phyloP scores from a whole-genome alignment of 1,140 invertebrate genomes.

The Neodiprion fabricii region DNA sequence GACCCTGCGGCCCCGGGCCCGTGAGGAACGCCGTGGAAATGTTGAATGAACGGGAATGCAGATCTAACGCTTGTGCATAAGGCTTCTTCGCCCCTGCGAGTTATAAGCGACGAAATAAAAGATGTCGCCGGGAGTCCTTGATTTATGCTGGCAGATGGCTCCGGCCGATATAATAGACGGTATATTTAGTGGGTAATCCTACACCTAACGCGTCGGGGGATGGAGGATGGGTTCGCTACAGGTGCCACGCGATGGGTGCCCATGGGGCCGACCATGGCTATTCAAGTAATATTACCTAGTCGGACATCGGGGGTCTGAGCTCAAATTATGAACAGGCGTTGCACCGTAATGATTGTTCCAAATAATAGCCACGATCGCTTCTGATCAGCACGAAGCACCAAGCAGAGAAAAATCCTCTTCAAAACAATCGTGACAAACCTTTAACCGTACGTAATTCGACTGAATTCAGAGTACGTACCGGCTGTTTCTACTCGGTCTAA shows the following conservation, averaged over 20 bases:
- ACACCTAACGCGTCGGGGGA: not conserved
- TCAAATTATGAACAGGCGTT: too few species aligned
- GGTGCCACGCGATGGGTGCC: not conserved
- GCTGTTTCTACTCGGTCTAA: too few species aligned
- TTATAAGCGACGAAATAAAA: conserved; percentile 6
- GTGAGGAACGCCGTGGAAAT: not conserved
- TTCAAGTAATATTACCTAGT: not conserved
- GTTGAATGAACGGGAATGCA: conserved; percentile 3
- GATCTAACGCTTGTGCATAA: conserved; percentile 2
- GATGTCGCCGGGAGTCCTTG: conserved; percentile 1
- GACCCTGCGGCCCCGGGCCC: not conserved
- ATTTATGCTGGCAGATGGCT: conserved; percentile 5
- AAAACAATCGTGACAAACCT: not conserved
- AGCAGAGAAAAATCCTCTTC: too few species aligned
- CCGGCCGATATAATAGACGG: not conserved
- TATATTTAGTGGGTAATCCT: conserved; percentile 7
- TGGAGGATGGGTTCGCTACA: not conserved
- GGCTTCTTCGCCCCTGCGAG: not conserved
- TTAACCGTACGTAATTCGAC: not conserved
- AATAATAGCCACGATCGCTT: too few species aligned
- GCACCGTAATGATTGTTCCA: too few species aligned
- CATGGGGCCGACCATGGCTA: not conserved
- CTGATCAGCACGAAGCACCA: too few species aligned
- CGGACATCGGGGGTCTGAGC: too few species aligned
- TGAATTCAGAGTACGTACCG: too few species aligned